Evolutionary conservation across 2,888 invertebrate genomes (phyloP).

Genomic region (Mesochorus sp.): DNA sequence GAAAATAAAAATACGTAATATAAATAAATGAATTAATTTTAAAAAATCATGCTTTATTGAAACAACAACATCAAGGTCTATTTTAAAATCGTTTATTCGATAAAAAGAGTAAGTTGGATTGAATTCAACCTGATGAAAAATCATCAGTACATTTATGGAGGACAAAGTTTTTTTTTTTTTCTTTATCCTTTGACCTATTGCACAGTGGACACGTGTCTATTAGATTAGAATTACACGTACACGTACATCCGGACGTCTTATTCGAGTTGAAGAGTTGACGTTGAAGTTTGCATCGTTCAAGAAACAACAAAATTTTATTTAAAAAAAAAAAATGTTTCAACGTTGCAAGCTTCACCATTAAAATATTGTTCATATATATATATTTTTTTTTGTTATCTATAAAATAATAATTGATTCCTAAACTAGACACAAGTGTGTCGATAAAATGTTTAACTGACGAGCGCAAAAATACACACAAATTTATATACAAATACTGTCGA

Average conservation of each 20-base stretch:
- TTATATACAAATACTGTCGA: conserved; percentile 67
- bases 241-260: neutral
- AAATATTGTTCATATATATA: conserved; percentile 33
- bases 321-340: neutral
- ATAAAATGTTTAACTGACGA: conserved; percentile 34
- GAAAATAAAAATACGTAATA: too few relatives aligned
- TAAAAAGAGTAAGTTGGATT: conserved; percentile 34
- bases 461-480: conserved; percentile 4
- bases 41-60: too few relatives aligned
- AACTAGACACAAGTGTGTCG: neutral
- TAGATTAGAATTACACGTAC: conserved; percentile 1
- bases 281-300: neutral
- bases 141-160: conserved; percentile 30
- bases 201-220: conserved; percentile 26
- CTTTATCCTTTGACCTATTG: conserved; percentile 23
- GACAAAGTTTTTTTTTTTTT: conserved; percentile 18
- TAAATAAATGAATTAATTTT: too few relatives aligned
- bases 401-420: conserved; percentile 32
- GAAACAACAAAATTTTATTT: neutral
- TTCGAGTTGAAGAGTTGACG: neutral
- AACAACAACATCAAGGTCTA: neutral
- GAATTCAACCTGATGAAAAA: conserved; percentile 25
- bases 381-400: conserved; percentile 18
- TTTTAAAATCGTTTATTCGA: conserved; percentile 51
- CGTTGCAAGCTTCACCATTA: neutral